Evolutionary conservation across 1,140 invertebrate genomes (phyloP), one percentile per base, ranked within the genome.

Genomic region (Elysia chlorotica): DNA sequence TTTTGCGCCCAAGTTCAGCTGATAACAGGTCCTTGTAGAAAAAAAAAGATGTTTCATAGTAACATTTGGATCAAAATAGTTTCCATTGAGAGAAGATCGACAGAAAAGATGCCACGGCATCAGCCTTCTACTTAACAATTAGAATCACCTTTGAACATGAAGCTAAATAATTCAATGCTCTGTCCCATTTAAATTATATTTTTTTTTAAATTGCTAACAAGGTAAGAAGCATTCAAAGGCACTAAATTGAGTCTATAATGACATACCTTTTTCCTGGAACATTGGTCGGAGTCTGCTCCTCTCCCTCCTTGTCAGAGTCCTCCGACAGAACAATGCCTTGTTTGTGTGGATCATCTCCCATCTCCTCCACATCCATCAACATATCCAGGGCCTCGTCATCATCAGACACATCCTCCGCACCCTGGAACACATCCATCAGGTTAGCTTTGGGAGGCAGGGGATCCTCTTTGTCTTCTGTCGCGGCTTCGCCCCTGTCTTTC

Each of bases 381-480:
- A 69, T 65, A 33, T 76, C 38, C 48, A 73, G 23, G 48, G 63
- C 61, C 61, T 70, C 71, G 19, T 74, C 67, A 66, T 66, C 73
- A 30, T 66, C 66, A 33, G 70, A 63, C 35, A 72, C 72, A 54
- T 67, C 76, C 65, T 74, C 65, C 31, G 74, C 73, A 23, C 67
- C 72, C 53, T 76, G 65, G 38, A 75, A 73, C 0, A 75, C 71
- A 63, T 73, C 68, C 57, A 67, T 73, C 41, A 73, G 74, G 59
- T 76, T 73, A 37, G 76, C 71, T 56, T 74, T 74, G 23, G 75
- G 59, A 14, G 69, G 59, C 25, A 71, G 38, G 33, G 59, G 69
- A 71, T 71, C 37, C 30, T 76, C 77, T 48, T 63, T 76, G 35
- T 77, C 74, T 48, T 76, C 76, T 57, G 59, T 33, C 63, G 72